Evolutionary conservation across 2,113 vertebrate species (phyloP).

Genomic region (Stictonetta naevosa): DNA sequence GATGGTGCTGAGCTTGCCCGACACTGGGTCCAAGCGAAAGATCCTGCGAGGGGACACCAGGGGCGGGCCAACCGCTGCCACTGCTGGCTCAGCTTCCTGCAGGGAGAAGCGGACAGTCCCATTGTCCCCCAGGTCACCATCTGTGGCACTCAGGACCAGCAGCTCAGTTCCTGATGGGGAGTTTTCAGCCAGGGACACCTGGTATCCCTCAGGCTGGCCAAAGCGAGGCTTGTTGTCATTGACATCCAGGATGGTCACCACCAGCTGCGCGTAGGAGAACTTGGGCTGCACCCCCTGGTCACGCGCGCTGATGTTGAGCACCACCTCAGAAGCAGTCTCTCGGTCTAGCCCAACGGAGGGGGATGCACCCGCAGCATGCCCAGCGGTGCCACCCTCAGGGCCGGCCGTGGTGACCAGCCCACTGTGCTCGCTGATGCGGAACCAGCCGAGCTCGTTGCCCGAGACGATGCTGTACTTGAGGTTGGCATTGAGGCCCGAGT

Average conservation of each 20-base stretch:
- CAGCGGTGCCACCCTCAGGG: background rate
- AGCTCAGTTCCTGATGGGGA: slow-evolving; percentile 87
- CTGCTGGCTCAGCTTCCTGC: slow-evolving; percentile 77
- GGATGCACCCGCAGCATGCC: fast-evolving
- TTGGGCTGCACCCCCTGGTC: slow-evolving; percentile 96
- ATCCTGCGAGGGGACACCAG: slow-evolving; percentile 54
- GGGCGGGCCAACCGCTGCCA: background rate
- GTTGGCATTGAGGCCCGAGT: slow-evolving; percentile 96
- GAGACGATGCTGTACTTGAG: slow-evolving; percentile 95
- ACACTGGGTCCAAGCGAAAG: slow-evolving; percentile 88
- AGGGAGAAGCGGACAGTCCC: slow-evolving; percentile 92
- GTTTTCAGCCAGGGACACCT: slow-evolving; percentile 87
- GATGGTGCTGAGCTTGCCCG: slow-evolving; percentile 85
- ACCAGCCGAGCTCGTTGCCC: slow-evolving; percentile 95
- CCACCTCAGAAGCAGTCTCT: slow-evolving; percentile 88
- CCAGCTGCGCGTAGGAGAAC: slow-evolving; percentile 89
- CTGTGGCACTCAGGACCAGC: slow-evolving; percentile 85
- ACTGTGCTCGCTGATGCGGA: slow-evolving; percentile 93
- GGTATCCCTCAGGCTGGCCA: slow-evolving; percentile 81
- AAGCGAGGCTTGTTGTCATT: slow-evolving; percentile 93
- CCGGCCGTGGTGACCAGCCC: slow-evolving; percentile 90
- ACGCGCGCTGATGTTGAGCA: slow-evolving; percentile 94
- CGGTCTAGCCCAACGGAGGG: slow-evolving; percentile 80
- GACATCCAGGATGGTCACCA: slow-evolving; percentile 90
- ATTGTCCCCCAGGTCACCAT: slow-evolving; percentile 93